Evolutionary conservation across 2,113 vertebrate species (phyloP).

Genomic region (Tragelaphus buxtoni): DNA sequence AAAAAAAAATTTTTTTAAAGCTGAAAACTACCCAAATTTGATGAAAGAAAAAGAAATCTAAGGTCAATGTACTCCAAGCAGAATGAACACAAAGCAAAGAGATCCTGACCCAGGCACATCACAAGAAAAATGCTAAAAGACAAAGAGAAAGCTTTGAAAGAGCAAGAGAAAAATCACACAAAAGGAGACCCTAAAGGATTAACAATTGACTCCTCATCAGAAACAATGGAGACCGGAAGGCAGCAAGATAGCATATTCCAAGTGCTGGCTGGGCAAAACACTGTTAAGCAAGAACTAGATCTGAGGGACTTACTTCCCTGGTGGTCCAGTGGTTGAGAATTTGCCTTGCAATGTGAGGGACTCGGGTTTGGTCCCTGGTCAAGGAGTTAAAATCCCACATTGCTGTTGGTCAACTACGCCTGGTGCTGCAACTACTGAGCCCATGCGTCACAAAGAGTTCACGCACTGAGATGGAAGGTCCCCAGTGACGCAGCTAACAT

Average conservation of each 20-base stretch:
- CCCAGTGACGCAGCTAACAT: fast-evolving
- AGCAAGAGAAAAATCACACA: not conserved
- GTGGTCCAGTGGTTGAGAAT: not conserved
- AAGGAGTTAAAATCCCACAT: not conserved
- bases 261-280: not conserved
- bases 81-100: not conserved
- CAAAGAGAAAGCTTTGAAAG: not conserved
- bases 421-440: not conserved
- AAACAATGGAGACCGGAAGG: not conserved
- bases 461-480: not conserved
- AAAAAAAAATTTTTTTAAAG: not conserved
- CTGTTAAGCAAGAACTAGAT: not conserved
- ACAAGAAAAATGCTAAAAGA: not conserved
- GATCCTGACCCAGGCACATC: not conserved
- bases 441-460: not conserved
- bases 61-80: not conserved
- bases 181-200: not conserved
- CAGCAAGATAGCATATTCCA: not conserved
- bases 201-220: not conserved
- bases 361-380: not conserved
- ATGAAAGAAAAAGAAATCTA: not conserved
- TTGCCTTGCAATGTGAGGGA: not conserved
- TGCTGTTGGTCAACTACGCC: not conserved
- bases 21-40: not conserved
- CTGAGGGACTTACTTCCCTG: not conserved